Base-by-base conservation (phyloP, 2,888 invertebrate species). In the Teinopalpus imperialis region DNA sequence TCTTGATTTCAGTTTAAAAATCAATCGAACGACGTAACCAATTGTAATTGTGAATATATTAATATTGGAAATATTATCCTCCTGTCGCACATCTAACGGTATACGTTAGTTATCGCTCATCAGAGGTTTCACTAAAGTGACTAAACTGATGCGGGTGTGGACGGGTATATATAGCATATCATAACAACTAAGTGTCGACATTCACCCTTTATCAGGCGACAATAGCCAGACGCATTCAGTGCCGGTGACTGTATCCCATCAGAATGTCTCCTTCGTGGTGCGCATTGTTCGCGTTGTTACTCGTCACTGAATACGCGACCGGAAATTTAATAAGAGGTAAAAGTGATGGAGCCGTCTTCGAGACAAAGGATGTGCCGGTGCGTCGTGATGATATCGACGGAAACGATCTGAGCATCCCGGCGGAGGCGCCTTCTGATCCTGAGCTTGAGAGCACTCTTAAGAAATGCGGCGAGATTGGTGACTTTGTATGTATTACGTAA, bases 401-500 rank as follows among this genome's bases (percentile, higher is more conserved):
- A 4, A 56, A 57, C 31, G 53, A 54, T 3, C 45, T 63, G 24
- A 53, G 47, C 2, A 39, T 48, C 7, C 57, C 59, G 0, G 21
- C 30, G 14, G 56, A 55, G 16, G 40, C 37, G n/a, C 43, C 35
- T 14, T n/a, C 8, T 5, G 24, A 40, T 4, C 27, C 31, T 23
- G 27, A 1, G 14, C 10, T n/a, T 7, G 12, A 31, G 14, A 24
- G 2, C 5, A 31, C 44, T 8, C 43, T 34, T n/a, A 48, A 49
- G 31, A 52, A 61, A 31, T 85, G 85, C 49, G 72, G 59, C 7
- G 57, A 65, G 48, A 62, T 82, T 40, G 83, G 85, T 44, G 57
- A 75, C 50, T 80, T 71, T 52, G 83, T 83, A 69, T 74, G 82
- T 81, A 53, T 43, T 44, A 20, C 9, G 42, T 29, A 20, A 27